A percentile compares a stretch with the other conserved stretches of the same genome.
Evolutionary conservation across 1,140 invertebrate species (phyloP).

Genomic region (Rhagoletis zephyria): DNA sequence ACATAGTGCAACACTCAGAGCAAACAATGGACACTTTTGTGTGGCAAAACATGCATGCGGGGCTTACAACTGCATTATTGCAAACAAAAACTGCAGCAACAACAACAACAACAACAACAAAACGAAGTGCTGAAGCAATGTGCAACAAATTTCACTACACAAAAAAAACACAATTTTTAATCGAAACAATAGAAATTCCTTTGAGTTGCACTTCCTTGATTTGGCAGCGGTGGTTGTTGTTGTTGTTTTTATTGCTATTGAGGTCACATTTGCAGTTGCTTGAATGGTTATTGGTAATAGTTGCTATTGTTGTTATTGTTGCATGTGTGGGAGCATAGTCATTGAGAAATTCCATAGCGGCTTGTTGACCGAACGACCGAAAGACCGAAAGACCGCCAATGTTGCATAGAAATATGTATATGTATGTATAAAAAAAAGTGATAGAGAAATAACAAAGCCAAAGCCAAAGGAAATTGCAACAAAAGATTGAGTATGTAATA

Average conservation of each 20-base stretch:
- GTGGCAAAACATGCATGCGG: constrained; percentile 5
- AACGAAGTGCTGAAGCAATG: not conserved
- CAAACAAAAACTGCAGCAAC: not conserved
- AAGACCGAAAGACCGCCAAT: constrained; percentile 17
- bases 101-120: not conserved
- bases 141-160: constrained; percentile 40
- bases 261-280: constrained; percentile 1
- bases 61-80: constrained; percentile 45
- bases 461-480: not conserved
- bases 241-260: constrained; percentile 34
- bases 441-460: not conserved
- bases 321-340: constrained; percentile 31
- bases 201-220: constrained; percentile 35
- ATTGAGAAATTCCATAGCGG: constrained; percentile 44
- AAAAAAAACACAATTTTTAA: not conserved
- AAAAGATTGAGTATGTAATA: not conserved
- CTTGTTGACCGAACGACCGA: constrained; percentile 26
- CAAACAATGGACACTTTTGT: constrained; percentile 47
- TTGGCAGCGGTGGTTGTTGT: constrained; percentile 33
- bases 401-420: not conserved
- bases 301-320: constrained; percentile 27
- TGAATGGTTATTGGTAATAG: not conserved
- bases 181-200: constrained; percentile 43
- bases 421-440: not conserved
- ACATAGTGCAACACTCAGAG: not conserved